Conservation (phyloP, 2,797 vertebrate genomes). For the Thunnus albacares region DNA sequence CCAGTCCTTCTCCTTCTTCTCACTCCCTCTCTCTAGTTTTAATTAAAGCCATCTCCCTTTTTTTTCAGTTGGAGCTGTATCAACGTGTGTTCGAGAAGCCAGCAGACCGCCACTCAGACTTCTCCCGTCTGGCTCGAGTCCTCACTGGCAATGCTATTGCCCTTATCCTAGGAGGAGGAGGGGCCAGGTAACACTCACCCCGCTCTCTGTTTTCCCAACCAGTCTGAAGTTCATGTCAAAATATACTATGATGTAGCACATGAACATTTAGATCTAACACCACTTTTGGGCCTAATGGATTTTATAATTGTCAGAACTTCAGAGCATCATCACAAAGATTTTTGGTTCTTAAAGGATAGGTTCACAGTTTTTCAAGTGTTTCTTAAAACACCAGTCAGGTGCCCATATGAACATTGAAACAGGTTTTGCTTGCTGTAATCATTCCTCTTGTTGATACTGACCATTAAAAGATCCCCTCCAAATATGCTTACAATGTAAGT, state of each 20-base stretch:
- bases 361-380: too few relatives aligned
- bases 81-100: slow-evolving; percentile 91
- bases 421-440: too few relatives aligned
- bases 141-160: slow-evolving; percentile 95
- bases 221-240: not conserved
- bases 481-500: too few relatives aligned
- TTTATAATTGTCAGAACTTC: slow-evolving; percentile 7
- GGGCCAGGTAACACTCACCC: slow-evolving; percentile 88
- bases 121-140: slow-evolving; percentile 93
- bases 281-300: not conserved
- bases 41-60: not conserved
- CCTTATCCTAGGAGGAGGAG: slow-evolving; percentile 94
- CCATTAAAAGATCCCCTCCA: too few relatives aligned
- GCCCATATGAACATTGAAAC: too few relatives aligned
- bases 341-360: not conserved
- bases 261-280: not conserved
- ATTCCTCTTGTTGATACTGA: not conserved
- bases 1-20: not conserved
- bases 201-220: not conserved
- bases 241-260: not conserved
- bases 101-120: slow-evolving; percentile 94
- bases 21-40: not conserved
- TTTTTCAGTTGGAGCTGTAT: slow-evolving; percentile 91
- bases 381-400: too few relatives aligned
- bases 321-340: not conserved